A percentile compares a stretch with the other conserved stretches of the same genome.
These are phyloP conservation scores for Myotis yumanensis DNA, from an alignment of 2,113 vertebrate genomes.

Conservation along the genomic window DNA sequence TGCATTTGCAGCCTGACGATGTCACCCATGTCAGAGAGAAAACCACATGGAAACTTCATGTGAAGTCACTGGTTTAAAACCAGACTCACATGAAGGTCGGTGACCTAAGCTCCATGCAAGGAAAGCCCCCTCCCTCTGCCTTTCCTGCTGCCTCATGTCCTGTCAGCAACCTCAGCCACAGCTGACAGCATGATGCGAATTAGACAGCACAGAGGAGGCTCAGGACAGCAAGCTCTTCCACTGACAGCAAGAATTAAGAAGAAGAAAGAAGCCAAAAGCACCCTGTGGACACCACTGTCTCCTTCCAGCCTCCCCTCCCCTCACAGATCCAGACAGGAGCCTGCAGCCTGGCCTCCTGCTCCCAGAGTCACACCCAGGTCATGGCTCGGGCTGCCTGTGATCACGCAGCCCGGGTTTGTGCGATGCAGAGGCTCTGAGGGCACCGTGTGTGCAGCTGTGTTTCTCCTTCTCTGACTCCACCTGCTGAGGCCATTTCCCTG, in stretches of 20 bases:
- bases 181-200: not conserved
- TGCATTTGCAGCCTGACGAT: not conserved
- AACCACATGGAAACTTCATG: not conserved
- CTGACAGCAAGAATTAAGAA: not conserved
- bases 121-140: not conserved
- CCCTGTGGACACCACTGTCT: not conserved
- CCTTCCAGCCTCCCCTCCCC: not conserved
- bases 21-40: not conserved
- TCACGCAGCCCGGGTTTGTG: fast-evolving
- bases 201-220: not conserved
- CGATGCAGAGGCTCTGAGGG: too few species aligned
- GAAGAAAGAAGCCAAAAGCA: not conserved
- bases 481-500: not conserved
- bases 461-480: not conserved
- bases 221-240: not conserved
- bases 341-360: not conserved
- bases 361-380: not conserved
- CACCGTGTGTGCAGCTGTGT: fast-evolving
- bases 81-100: not conserved
- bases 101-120: not conserved
- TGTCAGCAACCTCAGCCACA: not conserved
- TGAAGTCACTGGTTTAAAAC: not conserved
- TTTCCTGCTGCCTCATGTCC: not conserved
- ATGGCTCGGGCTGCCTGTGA: not conserved
- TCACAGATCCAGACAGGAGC: not conserved